Conservation (phyloP, 2,113 vertebrate genomes). For the Oreocharis arfaki region DNA sequence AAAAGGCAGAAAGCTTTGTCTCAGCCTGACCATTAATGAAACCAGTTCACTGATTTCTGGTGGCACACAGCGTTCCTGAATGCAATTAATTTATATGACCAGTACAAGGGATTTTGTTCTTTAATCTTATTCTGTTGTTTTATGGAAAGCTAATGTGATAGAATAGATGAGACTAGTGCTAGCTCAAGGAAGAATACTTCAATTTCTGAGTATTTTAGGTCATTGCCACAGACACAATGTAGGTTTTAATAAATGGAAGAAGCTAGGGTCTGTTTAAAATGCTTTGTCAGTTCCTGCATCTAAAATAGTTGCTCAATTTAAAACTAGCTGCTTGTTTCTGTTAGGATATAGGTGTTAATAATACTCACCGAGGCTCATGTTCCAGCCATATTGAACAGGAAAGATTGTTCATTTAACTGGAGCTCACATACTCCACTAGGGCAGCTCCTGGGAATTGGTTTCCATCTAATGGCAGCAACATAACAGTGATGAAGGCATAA, state of each 20-base stretch:
- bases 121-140: conserved; percentile 10
- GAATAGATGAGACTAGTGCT: not conserved
- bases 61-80: not conserved
- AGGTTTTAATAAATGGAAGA: not conserved
- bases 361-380: not conserved
- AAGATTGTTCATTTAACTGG: not conserved
- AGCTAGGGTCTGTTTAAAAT: not conserved
- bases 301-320: not conserved
- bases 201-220: not conserved
- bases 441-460: not conserved
- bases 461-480: not conserved
- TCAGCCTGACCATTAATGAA: not conserved
- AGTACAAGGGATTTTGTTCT: not conserved
- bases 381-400: not conserved
- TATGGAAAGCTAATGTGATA: not conserved
- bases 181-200: not conserved
- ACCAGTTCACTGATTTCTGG: not conserved
- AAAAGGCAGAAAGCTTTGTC: not conserved
- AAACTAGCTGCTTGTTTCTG: not conserved
- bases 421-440: not conserved
- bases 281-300: not conserved
- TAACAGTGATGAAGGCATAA: not conserved
- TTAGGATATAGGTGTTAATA: not conserved
- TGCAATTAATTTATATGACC: conserved; percentile 28
- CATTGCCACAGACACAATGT: not conserved